Evolutionary conservation across 2,113 vertebrate species (phyloP), one percentile per base, ranked within the genome.

Genomic region (Pseudopipra pipra): DNA sequence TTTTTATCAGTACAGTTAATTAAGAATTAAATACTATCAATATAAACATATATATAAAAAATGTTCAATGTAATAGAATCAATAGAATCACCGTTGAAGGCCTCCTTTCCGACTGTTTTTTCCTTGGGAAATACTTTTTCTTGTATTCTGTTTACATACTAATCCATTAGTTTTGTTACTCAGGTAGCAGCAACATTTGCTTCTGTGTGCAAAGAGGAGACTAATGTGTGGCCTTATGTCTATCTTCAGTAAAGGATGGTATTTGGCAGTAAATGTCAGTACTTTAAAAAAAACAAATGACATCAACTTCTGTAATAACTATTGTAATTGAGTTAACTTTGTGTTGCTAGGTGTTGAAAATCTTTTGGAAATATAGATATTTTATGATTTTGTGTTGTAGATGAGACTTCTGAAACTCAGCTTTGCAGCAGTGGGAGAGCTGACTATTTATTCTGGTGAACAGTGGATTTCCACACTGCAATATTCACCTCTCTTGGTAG

Each of bases 381-480:
- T 86, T 61, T 39, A 37, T 52, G 12, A 68, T 83, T 89, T 85
- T 33, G 10, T 80, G 33, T 85, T 84, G 70, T 37, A 75, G 54
- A 65, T 87, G 75, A 95, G 85, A 89, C 68, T 93, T 89, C 28
- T 49, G 70, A 33, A 73, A 61, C 23, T 61, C 25, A 75, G 44
- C 16, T 58, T 87, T 87, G 61, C 37, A 93, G 85, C 76, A 82
- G 82, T 93, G 83, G 55, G 77, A 46, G 43, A 91, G 59, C 9
- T 90, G 78, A 81, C n/a, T 16, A 5, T 74, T 41, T 67, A 81
- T 93, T 89, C 89, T 93, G 65, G 89, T 90, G 76, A 63, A 96
- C 93, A 91, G 71, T 67, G 58, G 22, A 67, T 92, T 59, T 96
- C 43, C 43, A 87, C 56, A 58, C 73, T 91, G 56, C 47, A 78